A percentile compares a stretch with the other conserved stretches of the same genome.
Evolutionary conservation across 1,140 invertebrate species (phyloP).

Genomic region (Hetaerina americana): DNA sequence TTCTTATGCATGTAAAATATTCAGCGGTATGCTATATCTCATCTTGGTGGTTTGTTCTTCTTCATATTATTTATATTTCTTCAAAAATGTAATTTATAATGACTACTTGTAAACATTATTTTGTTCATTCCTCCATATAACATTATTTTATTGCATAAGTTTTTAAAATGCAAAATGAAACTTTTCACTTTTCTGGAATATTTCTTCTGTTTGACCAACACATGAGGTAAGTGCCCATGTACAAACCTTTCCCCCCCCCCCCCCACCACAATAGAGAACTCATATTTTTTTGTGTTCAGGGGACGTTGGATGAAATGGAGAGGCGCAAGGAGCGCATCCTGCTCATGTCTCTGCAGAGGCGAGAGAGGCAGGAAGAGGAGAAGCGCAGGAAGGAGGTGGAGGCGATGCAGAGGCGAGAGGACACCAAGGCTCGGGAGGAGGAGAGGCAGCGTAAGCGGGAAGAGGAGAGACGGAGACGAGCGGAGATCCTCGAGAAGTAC

Average conservation of each 20-base stretch:
- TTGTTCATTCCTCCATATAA: no score
- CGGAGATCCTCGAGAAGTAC: conserved; percentile 85
- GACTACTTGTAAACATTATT: no score
- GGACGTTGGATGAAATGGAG: conserved; percentile 75
- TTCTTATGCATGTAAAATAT: no score
- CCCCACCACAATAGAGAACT: conserved; percentile 1
- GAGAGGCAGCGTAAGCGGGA: conserved; percentile 74
- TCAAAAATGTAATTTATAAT: no score
- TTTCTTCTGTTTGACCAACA: no score
- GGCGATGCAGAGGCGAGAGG: conserved; percentile 56
- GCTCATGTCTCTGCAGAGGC: conserved; percentile 68
- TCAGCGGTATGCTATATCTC: no score
- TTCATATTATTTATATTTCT: no score
- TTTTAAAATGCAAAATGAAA: conserved; percentile 3
- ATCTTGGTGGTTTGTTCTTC: no score
- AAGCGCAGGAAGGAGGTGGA: conserved; percentile 75
- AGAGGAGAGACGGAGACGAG: conserved; percentile 73
- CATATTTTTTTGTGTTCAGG: no score
- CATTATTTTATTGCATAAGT: no score
- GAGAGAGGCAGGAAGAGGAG: conserved; percentile 78
- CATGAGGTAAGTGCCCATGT: no score
- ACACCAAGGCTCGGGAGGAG: conserved; percentile 73
- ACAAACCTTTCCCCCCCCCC: conserved; percentile 26
- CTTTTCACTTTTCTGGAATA: conserved; percentile 9
- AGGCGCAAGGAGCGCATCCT: conserved; percentile 79